These are phyloP conservation scores for Brachylomia viminalis DNA, from an alignment of 2,888 invertebrate genomes.

Conservation along the genomic window DNA sequence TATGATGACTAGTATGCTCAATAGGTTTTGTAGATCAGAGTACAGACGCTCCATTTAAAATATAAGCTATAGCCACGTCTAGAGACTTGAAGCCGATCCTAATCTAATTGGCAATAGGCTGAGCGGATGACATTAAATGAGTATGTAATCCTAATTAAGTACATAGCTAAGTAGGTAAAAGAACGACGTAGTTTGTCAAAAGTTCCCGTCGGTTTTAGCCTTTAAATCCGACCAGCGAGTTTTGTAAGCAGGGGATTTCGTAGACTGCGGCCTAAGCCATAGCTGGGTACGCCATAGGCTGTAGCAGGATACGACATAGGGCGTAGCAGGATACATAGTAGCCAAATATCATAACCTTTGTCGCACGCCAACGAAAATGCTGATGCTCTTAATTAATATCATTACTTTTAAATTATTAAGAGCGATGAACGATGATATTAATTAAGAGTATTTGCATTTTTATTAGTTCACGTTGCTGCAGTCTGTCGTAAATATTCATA, in stretches of 20 bases:
- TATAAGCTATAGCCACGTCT: not conserved
- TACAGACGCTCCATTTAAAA: constrained; percentile 3
- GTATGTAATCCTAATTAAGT: constrained; percentile 5
- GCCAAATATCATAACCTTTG: not conserved
- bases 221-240: not conserved
- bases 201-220: not conserved
- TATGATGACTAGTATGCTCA: not conserved
- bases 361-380: not conserved
- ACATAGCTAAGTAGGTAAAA: not conserved
- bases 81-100: constrained; percentile 7
- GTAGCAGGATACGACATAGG: not conserved
- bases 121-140: not conserved
- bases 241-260: not conserved
- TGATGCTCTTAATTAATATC: not conserved
- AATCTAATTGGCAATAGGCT: constrained; percentile 10
- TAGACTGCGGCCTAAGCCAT: constrained; percentile 3
- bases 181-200: not conserved
- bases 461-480: not conserved
- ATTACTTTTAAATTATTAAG: not conserved
- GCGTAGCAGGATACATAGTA: not conserved
- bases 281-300: not conserved
- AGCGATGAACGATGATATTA: not conserved
- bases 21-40: constrained; percentile 1
- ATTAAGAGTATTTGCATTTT: not conserved
- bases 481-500: constrained; percentile 4